Base-by-base conservation (phyloP, 2,888 invertebrate species). In the Nephrocerus scutellatus region DNA sequence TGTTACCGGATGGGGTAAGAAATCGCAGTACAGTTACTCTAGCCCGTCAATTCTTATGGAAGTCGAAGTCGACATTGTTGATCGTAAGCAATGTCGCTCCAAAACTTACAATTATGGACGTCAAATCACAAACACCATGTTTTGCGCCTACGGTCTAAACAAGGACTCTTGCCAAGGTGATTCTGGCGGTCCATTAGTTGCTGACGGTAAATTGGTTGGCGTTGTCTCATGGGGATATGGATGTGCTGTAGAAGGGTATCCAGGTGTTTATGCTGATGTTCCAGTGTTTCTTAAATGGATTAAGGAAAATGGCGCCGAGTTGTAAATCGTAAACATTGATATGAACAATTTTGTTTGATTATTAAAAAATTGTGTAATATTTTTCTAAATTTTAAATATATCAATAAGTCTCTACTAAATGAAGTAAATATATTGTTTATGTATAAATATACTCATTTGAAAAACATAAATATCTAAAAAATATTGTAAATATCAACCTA, bases 21-120 rank as follows among this genome's bases (percentile, higher is more conserved):
- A n/a, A n/a, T n/a, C n/a, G n/a, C n/a, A n/a, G n/a, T n/a, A n/a
- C n/a, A n/a, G n/a, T n/a, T n/a, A n/a, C n/a, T n/a, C n/a, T n/a
- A n/a, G n/a, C 47, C 14, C 37, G 14, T 43, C 58, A 5, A 73
- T 74, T 55, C 69, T 62, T 34, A 73, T 70, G 1, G 37, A 63
- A 16, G 66, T 76, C 1, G 66, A 70, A 0, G 71, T 71, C 49
- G 39, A 46, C 4, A 53, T 55, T 22, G 66, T 74, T 5, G 68
- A 57, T 46, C 56, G 65, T 1, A 36, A 52, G 1, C 43, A 49
- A 0, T 77, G 77, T 44, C 37, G 28, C 1, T 53, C 51, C 3
- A 41, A 47, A 0, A 63, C 67, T 0, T 76, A 76, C 47, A 43
- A 55, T 6, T 54, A 56, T 19, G 53, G 55, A 15, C 39, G 30